These are phyloP conservation scores for Thamnophis sirtalis DNA, from an alignment of 2,113 vertebrate genomes.

Conservation along the genomic window DNA sequence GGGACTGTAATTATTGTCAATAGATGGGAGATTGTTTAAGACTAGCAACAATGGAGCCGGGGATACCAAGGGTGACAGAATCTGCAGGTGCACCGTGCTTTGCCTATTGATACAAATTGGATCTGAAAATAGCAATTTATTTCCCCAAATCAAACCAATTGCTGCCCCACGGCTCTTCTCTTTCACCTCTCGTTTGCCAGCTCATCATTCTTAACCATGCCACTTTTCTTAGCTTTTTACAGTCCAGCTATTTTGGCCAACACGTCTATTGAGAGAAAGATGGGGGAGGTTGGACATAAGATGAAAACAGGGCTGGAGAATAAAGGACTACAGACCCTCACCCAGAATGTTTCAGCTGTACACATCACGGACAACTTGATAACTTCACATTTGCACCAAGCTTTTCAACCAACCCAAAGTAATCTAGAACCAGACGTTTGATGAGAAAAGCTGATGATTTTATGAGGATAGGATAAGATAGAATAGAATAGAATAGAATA, in stretches of 20 bases:
- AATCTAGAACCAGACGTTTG: background rate
- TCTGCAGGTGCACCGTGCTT: constrained; percentile 68
- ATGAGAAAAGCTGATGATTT: background rate
- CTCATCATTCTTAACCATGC: constrained; percentile 66
- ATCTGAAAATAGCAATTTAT: constrained; percentile 79
- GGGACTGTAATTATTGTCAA: constrained; percentile 50
- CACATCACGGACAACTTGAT: background rate
- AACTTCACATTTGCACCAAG: background rate
- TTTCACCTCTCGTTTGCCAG: constrained; percentile 68
- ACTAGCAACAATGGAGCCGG: constrained; percentile 50
- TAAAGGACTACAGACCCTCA: background rate
- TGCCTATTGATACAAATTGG: constrained; percentile 77
- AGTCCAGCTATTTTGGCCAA: constrained; percentile 44
- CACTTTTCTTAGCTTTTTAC: constrained; percentile 54
- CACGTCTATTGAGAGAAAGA: background rate
- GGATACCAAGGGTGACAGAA: constrained; percentile 61
- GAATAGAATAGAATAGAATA: no score
- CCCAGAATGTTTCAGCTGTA: background rate
- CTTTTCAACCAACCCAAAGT: background rate
- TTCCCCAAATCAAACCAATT: constrained; percentile 77
- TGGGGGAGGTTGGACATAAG: constrained; percentile 18
- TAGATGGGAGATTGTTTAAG: constrained; percentile 57
- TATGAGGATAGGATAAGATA: background rate
- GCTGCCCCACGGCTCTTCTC: constrained; percentile 62
- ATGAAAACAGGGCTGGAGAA: background rate